phyloP scores from a whole-genome alignment of 1,140 invertebrate genomes.

The Plectrocnemia conspersa region DNA sequence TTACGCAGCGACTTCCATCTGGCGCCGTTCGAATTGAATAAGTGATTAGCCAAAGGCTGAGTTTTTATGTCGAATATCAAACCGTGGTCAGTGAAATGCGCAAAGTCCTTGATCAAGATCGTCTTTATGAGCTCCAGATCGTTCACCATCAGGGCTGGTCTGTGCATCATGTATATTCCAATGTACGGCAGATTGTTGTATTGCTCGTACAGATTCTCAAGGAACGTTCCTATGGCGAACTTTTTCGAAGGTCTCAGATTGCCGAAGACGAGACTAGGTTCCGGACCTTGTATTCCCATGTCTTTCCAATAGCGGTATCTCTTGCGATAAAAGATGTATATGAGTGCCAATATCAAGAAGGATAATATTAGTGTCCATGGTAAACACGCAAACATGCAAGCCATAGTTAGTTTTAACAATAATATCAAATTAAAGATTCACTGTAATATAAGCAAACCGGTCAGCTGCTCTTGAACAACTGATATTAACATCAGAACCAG shows the following conservation, averaged over 20 bases:
- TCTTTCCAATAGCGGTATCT: conserved; percentile 42
- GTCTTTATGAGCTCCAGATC: conserved; percentile 40
- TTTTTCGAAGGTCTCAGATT: no score
- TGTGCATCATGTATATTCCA: conserved; percentile 45
- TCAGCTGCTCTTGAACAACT: no score
- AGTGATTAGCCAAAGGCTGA: conserved; percentile 50
- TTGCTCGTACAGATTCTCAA: conserved; percentile 40
- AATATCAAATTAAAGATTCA: no score
- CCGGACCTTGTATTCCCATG: conserved; percentile 42
- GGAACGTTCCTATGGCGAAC: no score
- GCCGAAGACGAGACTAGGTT: conserved; percentile 40
- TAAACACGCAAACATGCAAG: no score
- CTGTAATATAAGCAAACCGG: no score
- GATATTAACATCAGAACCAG: no score
- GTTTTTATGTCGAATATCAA: conserved; percentile 45
- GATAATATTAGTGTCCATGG: no score
- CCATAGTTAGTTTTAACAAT: no score
- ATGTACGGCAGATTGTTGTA: conserved; percentile 44
- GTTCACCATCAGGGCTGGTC: conserved; percentile 46
- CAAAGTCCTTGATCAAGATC: conserved; percentile 57
- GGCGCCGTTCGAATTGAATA: conserved; percentile 49
- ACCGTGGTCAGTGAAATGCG: conserved; percentile 42
- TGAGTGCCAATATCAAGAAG: no score
- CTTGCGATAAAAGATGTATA: no score
- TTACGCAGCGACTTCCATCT: conserved; percentile 51